A percentile compares a stretch with the other conserved stretches of the same genome.
Conservation (phyloP, 2,888 invertebrate species). For the Plemyria rubiginata region DNA sequence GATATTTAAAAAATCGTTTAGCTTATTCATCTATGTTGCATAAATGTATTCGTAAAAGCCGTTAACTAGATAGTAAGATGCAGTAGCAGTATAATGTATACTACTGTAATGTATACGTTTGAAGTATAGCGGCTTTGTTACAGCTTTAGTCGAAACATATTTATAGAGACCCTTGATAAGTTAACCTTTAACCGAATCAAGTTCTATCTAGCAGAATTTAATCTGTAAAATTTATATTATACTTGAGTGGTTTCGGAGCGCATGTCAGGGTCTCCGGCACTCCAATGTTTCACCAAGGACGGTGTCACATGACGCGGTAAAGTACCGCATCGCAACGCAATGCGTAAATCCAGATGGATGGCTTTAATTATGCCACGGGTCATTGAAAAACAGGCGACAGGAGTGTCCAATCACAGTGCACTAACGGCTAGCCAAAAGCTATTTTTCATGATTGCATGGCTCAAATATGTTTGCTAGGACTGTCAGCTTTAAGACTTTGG, state of each 20-base stretch:
- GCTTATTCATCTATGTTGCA: too few species aligned
- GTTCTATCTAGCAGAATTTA: constrained; percentile 46
- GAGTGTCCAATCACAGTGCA: not conserved
- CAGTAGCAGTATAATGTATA: too few species aligned
- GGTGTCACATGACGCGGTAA: constrained; percentile 24
- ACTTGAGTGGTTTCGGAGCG: constrained; percentile 43
- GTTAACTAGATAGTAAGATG: too few species aligned
- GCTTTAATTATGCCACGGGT: constrained; percentile 8
- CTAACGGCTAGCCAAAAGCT: not conserved
- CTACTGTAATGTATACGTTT: too few species aligned
- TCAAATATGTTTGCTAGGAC: too few species aligned
- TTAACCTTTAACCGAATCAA: not conserved
- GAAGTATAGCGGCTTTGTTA: too few species aligned
- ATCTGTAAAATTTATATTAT: constrained; percentile 66
- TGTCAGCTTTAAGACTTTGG: too few species aligned
- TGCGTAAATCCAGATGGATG: constrained; percentile 13
- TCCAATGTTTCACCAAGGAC: constrained; percentile 66
- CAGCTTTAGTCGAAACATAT: too few species aligned
- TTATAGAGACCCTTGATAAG: too few species aligned
- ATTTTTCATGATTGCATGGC: not conserved
- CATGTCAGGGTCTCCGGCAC: constrained; percentile 63
- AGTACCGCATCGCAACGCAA: constrained; percentile 23
- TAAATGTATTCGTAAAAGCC: too few species aligned
- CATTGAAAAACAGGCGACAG: constrained; percentile 2
- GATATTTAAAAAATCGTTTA: too few species aligned